phyloP scores from a whole-genome alignment of 2,888 invertebrate species.

The Noctua janthina region DNA sequence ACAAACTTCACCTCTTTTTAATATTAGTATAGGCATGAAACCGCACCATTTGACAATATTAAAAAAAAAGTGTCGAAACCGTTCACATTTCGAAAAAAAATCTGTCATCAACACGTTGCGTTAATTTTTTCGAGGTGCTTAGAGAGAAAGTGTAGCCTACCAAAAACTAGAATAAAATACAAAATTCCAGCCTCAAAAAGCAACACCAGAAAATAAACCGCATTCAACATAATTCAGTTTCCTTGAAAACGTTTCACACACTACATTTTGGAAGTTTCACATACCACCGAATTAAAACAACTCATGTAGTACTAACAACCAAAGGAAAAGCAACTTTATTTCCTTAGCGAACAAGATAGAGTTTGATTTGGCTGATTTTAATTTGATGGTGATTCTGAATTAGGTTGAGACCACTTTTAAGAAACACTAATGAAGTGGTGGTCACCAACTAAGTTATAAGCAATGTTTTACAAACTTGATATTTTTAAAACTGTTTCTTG shows the following conservation, averaged over 20 bases:
- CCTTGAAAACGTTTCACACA: slow-evolving; percentile 50
- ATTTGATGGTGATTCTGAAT: slow-evolving; percentile 19
- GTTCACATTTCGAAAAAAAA: neutral
- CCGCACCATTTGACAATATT: neutral
- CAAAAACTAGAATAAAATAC: slow-evolving; percentile 13
- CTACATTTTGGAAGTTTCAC: slow-evolving; percentile 37
- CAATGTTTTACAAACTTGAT: slow-evolving; percentile 6
- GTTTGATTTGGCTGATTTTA: neutral
- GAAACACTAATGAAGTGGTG: slow-evolving; percentile 53
- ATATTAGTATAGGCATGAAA: neutral
- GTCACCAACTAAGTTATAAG: slow-evolving; percentile 31
- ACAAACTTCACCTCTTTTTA: neutral
- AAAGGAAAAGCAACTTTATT: neutral
- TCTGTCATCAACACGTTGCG: neutral
- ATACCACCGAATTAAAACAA: slow-evolving; percentile 4
- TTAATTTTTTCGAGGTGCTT: neutral
- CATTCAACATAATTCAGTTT: slow-evolving; percentile 50
- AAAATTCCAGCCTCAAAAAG: slow-evolving; percentile 34
- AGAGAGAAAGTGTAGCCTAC: neutral
- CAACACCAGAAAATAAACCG: slow-evolving; percentile 25
- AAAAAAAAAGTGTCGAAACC: neutral
- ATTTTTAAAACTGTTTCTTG: slow-evolving; percentile 1
- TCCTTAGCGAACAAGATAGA: rapidly evolving
- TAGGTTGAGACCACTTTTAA: slow-evolving; percentile 35
- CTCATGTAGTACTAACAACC: neutral